Conservation (phyloP, 2,888 invertebrate genomes). For the Gastrophysa polygoni region DNA sequence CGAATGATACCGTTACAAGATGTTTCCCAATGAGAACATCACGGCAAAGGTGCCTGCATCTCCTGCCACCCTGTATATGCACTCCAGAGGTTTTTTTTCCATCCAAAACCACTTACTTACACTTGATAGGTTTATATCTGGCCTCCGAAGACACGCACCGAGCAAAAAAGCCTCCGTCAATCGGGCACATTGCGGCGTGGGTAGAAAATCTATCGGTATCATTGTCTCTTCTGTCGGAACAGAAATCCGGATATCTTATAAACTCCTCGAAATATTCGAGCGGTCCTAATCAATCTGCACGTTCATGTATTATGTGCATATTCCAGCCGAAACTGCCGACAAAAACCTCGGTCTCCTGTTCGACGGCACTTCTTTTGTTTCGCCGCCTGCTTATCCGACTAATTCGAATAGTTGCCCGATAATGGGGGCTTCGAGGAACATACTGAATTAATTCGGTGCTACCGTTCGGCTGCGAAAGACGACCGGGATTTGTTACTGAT, state of each 20-base stretch:
- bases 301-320: constrained; percentile 53
- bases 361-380: constrained; percentile 53
- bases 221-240: constrained; percentile 8
- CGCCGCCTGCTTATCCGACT: constrained; percentile 51
- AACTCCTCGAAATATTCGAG: constrained; percentile 25
- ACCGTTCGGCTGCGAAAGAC: constrained; percentile 37
- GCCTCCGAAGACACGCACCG: constrained; percentile 3
- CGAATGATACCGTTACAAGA: no score
- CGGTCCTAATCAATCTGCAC: constrained; percentile 43
- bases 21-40: no score
- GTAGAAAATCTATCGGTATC: constrained; percentile 12
- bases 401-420: constrained; percentile 54
- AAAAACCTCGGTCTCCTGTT: constrained; percentile 52
- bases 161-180: constrained; percentile 19
- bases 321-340: constrained; percentile 50
- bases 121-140: background rate
- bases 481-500: constrained; percentile 36
- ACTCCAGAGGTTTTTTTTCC: no score
- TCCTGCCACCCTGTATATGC: no score
- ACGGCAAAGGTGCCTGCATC: no score
- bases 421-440: constrained; percentile 43
- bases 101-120: background rate
- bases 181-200: constrained; percentile 13
- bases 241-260: constrained; percentile 26
- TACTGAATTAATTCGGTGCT: constrained; percentile 44